Evolutionary conservation across 2,888 invertebrate species (phyloP).

Genomic region (Hyposoter didymator): DNA sequence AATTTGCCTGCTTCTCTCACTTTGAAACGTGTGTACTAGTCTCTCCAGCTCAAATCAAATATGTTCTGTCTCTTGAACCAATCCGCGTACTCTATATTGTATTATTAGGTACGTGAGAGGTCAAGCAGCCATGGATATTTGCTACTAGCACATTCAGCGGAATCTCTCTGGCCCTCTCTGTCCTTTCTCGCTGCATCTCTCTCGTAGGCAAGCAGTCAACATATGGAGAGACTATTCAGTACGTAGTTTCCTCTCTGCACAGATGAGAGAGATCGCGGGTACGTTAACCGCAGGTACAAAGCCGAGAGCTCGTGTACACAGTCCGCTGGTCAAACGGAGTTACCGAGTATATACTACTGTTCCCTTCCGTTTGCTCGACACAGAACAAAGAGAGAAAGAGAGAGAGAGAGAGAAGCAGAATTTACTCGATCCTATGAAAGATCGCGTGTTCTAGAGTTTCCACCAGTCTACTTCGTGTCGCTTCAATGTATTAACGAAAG

Average conservation of each 20-base stretch:
- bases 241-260: slow-evolving; percentile 35
- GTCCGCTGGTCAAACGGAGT: slow-evolving; percentile 62
- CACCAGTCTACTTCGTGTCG: slow-evolving; percentile 4
- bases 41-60: slow-evolving; percentile 44
- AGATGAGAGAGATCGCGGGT: slow-evolving; percentile 48
- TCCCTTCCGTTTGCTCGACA: slow-evolving; percentile 48
- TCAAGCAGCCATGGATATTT: slow-evolving; percentile 54
- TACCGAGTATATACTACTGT: slow-evolving; percentile 12
- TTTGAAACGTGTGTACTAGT: background rate
- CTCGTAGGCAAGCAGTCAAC: slow-evolving; percentile 45
- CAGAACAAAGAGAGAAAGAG: slow-evolving; percentile 14
- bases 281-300: slow-evolving; percentile 68
- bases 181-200: slow-evolving; percentile 32
- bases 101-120: slow-evolving; percentile 60
- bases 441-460: slow-evolving; percentile 46
- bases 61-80: slow-evolving; percentile 39
- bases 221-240: slow-evolving; percentile 17
- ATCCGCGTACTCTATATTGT: slow-evolving; percentile 56
- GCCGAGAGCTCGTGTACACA: slow-evolving; percentile 63
- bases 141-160: slow-evolving; percentile 51
- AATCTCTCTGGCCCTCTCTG: slow-evolving; percentile 15
- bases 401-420: slow-evolving; percentile 7
- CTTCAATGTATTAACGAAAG: slow-evolving; percentile 2
- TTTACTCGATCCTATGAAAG: slow-evolving; percentile 37
- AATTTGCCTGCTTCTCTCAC: background rate